Percentiles rank a stretch among this genome's conserved stretches.
Evolutionary conservation across 2,888 invertebrate species (phyloP).

Genomic region (Cerastoderma edule): DNA sequence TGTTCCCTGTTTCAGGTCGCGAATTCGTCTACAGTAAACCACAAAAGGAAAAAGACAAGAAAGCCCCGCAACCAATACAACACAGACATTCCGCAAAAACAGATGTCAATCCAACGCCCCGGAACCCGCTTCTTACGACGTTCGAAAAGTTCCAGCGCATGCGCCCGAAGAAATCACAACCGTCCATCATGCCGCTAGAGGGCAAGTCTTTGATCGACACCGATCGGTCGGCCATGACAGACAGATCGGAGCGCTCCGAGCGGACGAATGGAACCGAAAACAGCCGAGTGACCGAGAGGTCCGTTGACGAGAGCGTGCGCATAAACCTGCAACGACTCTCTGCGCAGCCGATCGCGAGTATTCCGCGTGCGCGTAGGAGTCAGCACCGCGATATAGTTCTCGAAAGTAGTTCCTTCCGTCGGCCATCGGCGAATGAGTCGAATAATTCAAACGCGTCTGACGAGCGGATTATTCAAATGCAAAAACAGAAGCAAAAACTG

Average conservation of each 20-base stretch:
- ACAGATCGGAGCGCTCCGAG: conserved; percentile 21
- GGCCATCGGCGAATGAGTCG: conserved; percentile 31
- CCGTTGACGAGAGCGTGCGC: conserved; percentile 68
- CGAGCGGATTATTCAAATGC: conserved; percentile 48
- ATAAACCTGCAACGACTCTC: conserved; percentile 68
- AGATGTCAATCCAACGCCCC: conserved; percentile 36
- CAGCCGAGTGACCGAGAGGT: conserved; percentile 17
- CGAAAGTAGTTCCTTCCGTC: conserved; percentile 62
- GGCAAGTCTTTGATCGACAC: conserved; percentile 73
- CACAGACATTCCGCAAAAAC: conserved; percentile 52
- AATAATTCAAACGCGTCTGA: conserved; percentile 57
- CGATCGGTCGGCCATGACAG: conserved; percentile 34
- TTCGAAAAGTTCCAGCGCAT: conserved; percentile 72
- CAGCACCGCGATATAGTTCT: conserved; percentile 53
- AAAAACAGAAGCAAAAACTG: conserved; percentile 55
- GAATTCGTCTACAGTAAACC: conserved; percentile 57
- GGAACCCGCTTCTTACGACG: conserved; percentile 67
- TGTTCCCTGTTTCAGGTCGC: conserved; percentile 32
- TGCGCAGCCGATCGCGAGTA: conserved; percentile 66
- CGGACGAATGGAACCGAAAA: conserved; percentile 35
- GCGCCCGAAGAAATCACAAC: conserved; percentile 67
- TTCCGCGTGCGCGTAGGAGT: conserved; percentile 68
- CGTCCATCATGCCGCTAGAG: conserved; percentile 69
- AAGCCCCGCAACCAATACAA: conserved; percentile 20
- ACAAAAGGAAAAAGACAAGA: conserved; percentile 50